These are phyloP conservation scores for Poeciliopsis presidionis DNA, from an alignment of 2,797 vertebrate genomes.

Conservation along the genomic window DNA sequence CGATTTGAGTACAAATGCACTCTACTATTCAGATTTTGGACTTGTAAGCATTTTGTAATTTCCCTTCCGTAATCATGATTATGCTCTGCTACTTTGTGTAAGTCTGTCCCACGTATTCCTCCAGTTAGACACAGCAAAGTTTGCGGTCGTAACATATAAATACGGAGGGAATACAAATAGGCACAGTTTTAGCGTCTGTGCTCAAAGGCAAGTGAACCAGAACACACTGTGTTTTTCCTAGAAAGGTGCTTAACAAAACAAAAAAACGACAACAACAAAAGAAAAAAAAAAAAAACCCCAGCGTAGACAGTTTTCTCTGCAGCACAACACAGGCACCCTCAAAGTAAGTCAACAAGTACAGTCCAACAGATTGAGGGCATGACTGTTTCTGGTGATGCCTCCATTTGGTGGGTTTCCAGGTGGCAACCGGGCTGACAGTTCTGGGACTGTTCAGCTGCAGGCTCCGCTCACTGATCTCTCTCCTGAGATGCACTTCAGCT, in stretches of 20 bases:
- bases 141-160: background rate
- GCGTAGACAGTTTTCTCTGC: conserved; percentile 11
- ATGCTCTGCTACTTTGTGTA: background rate
- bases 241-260: conserved; percentile 20
- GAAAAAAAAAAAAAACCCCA: no score
- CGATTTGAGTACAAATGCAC: background rate
- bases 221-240: conserved; percentile 37
- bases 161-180: background rate
- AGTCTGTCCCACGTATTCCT: background rate
- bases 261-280: background rate
- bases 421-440: conserved; percentile 31
- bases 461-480: conserved; percentile 55
- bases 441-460: conserved; percentile 45
- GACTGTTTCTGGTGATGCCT: conserved; percentile 35
- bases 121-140: background rate
- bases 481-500: conserved; percentile 48
- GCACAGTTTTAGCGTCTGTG: background rate
- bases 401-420: conserved; percentile 52
- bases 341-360: conserved; percentile 38
- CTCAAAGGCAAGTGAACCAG: background rate
- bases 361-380: conserved; percentile 44
- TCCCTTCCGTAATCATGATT: background rate
- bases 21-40: background rate
- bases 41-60: background rate
- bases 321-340: conserved; percentile 4